Evolutionary conservation across 1,140 invertebrate species (phyloP).

Genomic region (Bombus polaris): DNA sequence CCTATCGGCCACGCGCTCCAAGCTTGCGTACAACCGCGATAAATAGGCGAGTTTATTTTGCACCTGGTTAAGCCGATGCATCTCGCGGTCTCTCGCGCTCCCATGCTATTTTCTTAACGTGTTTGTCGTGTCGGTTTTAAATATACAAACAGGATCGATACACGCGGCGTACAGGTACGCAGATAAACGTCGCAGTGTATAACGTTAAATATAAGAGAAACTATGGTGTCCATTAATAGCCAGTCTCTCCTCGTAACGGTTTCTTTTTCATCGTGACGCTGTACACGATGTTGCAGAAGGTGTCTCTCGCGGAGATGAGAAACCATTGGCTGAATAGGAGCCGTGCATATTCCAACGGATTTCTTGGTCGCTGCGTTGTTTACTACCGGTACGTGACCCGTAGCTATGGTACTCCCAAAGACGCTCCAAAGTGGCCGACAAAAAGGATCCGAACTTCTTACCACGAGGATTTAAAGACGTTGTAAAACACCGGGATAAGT

Average conservation of each 20-base stretch:
- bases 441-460: not conserved
- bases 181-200: not conserved
- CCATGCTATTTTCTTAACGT: constrained; percentile 34
- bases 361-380: constrained; percentile 12
- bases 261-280: not conserved
- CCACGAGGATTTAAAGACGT: constrained; percentile 23
- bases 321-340: not conserved
- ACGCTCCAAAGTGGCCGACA: not conserved
- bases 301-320: not conserved
- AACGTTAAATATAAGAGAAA: constrained; percentile 24
- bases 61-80: constrained; percentile 34
- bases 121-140: constrained; percentile 45
- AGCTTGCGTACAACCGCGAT: constrained; percentile 23
- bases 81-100: not conserved
- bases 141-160: constrained; percentile 35
- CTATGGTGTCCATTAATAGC: constrained; percentile 26
- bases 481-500: not conserved
- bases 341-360: not conserved
- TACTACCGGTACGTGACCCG: constrained; percentile 17
- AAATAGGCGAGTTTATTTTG: constrained; percentile 60
- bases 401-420: not conserved
- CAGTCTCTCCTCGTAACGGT: not conserved
- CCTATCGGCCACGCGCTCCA: constrained; percentile 24
- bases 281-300: not conserved
- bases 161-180: not conserved